Conservation (phyloP, 37 sponge, comb jelly and placozoan species). For the Crambe crambe region DNA sequence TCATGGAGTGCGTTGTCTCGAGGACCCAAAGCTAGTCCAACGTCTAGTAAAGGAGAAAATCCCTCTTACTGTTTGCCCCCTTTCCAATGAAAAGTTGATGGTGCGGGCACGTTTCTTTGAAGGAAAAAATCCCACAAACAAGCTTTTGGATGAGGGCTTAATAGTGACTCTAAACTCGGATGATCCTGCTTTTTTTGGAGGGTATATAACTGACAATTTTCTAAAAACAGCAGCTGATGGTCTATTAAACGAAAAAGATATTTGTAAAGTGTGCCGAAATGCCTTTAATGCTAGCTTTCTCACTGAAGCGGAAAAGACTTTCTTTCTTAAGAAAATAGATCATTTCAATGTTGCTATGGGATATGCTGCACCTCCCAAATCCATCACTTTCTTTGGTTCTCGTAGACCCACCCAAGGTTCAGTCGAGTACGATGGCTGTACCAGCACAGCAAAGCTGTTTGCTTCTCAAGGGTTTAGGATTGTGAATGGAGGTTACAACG, state of each 20-base stretch:
- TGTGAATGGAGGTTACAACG: slow-evolving; percentile 71
- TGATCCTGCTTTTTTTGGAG: slow-evolving; percentile 86
- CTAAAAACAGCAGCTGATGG: slow-evolving; percentile 11
- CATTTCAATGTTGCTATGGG: slow-evolving; percentile 49
- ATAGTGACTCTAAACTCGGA: slow-evolving; percentile 75
- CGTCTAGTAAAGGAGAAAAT: slow-evolving; percentile 34
- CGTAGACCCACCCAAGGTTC: slow-evolving; percentile 40
- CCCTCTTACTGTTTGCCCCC: slow-evolving; percentile 74
- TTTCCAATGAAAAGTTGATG: slow-evolving; percentile 65
- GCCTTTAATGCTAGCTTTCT: slow-evolving; percentile 69
- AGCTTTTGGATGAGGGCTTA: slow-evolving; percentile 58
- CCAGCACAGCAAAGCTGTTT: slow-evolving; percentile 36
- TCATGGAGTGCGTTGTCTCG: slow-evolving; percentile 73
- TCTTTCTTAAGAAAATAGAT: slow-evolving; percentile 39
- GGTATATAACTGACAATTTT: slow-evolving; percentile 78
- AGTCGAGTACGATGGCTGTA: slow-evolving; percentile 48
- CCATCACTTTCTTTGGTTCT: slow-evolving; percentile 69
- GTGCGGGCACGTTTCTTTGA: slow-evolving; percentile 39
- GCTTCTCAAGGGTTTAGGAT: slow-evolving; percentile 63
- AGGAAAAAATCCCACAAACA: slow-evolving; percentile 32
- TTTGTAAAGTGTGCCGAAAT: slow-evolving; percentile 63
- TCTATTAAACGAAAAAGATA: slow-evolving; percentile 42
- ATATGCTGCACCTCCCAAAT: slow-evolving; percentile 52
- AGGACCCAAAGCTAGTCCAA: slow-evolving; percentile 24
- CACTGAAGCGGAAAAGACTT: slow-evolving; percentile 37